phyloP scores from a whole-genome alignment of 2,888 invertebrate genomes.

The Campopleginae sp. region DNA sequence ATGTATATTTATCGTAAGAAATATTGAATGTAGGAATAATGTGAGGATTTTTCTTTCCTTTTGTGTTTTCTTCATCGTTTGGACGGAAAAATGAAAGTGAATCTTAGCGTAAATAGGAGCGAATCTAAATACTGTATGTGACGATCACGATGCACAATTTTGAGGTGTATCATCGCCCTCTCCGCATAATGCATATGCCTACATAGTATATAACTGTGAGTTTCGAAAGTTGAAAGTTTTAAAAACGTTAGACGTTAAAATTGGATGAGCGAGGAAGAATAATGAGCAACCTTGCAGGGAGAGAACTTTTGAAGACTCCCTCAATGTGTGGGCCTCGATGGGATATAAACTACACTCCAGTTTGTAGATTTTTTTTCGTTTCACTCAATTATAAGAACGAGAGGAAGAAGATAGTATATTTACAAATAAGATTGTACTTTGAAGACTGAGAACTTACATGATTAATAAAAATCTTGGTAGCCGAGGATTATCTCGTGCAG shows the following conservation, averaged over 20 bases:
- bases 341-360: constrained; percentile 49
- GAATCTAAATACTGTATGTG: constrained; percentile 45
- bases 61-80: constrained; percentile 21
- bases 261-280: constrained; percentile 36
- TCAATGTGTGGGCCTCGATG: constrained; percentile 14
- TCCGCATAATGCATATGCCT: constrained; percentile 35
- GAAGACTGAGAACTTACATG: constrained; percentile 65
- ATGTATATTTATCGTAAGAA: constrained; percentile 55
- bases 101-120: constrained; percentile 34
- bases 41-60: constrained; percentile 35
- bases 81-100: constrained; percentile 65
- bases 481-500: constrained; percentile 42
- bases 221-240: constrained; percentile 52
- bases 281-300: not conserved
- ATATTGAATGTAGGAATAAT: constrained; percentile 55
- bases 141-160: constrained; percentile 59
- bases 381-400: constrained; percentile 29
- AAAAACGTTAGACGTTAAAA: constrained; percentile 61
- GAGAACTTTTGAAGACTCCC: constrained; percentile 58
- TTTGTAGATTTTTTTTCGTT: constrained; percentile 50
- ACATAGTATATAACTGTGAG: constrained; percentile 41
- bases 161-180: constrained; percentile 31
- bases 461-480: constrained; percentile 63
- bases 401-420: constrained; percentile 61
- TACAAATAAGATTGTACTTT: constrained; percentile 67